These are phyloP conservation scores for Neodon shergylaensis DNA, from an alignment of 2,113 vertebrate genomes.

Conservation along the genomic window DNA sequence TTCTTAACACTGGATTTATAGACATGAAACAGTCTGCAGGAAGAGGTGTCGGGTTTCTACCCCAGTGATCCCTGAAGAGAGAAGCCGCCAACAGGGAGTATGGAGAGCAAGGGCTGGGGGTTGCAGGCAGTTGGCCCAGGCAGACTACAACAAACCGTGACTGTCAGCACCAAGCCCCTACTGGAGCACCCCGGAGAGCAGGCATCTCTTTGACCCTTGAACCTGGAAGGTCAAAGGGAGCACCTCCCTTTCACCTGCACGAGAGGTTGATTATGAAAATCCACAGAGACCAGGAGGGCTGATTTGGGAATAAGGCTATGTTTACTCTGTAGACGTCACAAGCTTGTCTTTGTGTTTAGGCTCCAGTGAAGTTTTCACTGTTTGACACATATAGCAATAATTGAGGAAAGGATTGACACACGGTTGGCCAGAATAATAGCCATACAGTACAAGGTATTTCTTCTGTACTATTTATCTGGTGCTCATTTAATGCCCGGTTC, in stretches of 20 bases:
- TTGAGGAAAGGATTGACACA: neutral
- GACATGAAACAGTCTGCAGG: neutral
- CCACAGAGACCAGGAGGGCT: neutral
- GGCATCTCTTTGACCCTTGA: neutral
- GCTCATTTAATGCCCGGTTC: neutral
- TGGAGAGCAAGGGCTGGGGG: neutral
- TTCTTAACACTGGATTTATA: neutral
- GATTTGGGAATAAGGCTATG: neutral
- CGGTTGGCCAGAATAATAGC: slow-evolving; percentile 25
- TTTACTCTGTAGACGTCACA: neutral
- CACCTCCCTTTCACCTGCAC: neutral
- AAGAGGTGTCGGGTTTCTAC: neutral
- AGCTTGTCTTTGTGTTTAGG: neutral
- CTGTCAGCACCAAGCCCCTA: neutral
- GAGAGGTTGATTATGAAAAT: neutral
- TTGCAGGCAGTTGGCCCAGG: neutral
- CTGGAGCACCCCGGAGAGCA: neutral
- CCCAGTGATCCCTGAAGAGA: neutral
- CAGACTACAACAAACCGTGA: neutral
- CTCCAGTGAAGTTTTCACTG: neutral
- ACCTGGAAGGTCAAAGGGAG: neutral
- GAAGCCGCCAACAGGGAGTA: neutral
- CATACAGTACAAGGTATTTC: neutral
- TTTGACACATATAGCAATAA: neutral
- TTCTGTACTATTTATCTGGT: neutral